Evolutionary conservation across 2,797 vertebrate genomes (phyloP).

Genomic region (Jordanella pulchra): DNA sequence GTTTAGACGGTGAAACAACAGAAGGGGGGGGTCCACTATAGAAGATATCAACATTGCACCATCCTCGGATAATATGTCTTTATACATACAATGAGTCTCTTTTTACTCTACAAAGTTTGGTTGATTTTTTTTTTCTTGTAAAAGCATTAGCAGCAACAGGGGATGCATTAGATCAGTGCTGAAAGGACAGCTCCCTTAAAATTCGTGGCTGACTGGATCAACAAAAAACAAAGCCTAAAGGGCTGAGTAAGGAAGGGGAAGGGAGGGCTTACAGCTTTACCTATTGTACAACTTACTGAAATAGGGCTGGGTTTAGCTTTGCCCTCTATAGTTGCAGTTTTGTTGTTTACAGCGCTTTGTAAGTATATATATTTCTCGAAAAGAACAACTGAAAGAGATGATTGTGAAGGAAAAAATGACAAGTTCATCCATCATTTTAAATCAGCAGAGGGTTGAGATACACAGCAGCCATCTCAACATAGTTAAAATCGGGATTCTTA

Average conservation of each 20-base stretch:
- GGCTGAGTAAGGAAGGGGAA: slow-evolving; percentile 13
- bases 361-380: slow-evolving; percentile 39
- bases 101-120: slow-evolving; percentile 67
- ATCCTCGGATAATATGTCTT: slow-evolving; percentile 68
- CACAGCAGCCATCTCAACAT: slow-evolving; percentile 76
- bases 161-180: slow-evolving; percentile 83
- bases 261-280: slow-evolving; percentile 59
- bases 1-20: slow-evolving; percentile 52
- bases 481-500: slow-evolving; percentile 80
- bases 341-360: slow-evolving; percentile 75
- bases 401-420: slow-evolving; percentile 76
- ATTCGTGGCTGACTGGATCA: slow-evolving; percentile 72
- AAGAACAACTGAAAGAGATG: slow-evolving; percentile 55
- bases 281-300: slow-evolving; percentile 82
- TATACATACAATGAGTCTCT: slow-evolving; percentile 72
- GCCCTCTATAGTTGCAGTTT: slow-evolving; percentile 74
- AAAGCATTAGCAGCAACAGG: slow-evolving; percentile 79
- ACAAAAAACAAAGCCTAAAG: slow-evolving; percentile 74
- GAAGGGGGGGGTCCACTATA: slow-evolving; percentile 51
- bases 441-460: slow-evolving; percentile 74
- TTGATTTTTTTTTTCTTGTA: slow-evolving; percentile 53
- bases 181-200: slow-evolving; percentile 87
- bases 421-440: slow-evolving; percentile 78
- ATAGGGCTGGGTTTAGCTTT: slow-evolving; percentile 74
- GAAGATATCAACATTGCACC: slow-evolving; percentile 81